Percentiles rank a stretch among this genome's conserved stretches.
Evolutionary conservation across 92 coral and sea anemone genomes (phyloP).

Genomic region (Hydrozoanthus gracilis): DNA sequence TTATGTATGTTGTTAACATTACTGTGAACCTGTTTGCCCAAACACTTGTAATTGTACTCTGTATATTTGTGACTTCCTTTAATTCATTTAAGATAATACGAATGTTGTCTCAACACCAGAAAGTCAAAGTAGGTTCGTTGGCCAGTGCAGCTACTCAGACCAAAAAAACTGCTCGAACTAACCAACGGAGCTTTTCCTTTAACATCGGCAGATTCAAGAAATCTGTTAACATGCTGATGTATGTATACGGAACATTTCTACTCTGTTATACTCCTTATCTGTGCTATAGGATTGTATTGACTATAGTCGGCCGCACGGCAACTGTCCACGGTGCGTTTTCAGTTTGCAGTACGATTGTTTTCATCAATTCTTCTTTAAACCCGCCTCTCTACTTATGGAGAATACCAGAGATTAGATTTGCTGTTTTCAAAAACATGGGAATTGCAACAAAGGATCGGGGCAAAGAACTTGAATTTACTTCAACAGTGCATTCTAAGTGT

Average conservation of each 20-base stretch:
- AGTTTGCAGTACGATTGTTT: constrained; percentile 37
- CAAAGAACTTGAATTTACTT: background rate
- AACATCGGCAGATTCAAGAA: constrained; percentile 28
- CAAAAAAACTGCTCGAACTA: background rate
- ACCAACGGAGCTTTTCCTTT: background rate
- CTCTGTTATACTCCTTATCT: constrained; percentile 38
- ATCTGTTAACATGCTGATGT: constrained; percentile 34
- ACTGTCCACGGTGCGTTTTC: constrained; percentile 32
- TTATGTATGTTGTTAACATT: background rate
- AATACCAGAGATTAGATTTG: constrained; percentile 33
- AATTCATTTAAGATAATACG: constrained; percentile 28
- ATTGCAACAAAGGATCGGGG: background rate
- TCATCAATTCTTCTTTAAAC: constrained; percentile 38
- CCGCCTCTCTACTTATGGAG: constrained; percentile 43
- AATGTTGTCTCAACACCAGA: constrained; percentile 3
- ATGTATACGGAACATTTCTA: constrained; percentile 30
- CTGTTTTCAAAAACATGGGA: constrained; percentile 7
- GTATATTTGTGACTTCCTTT: constrained; percentile 27
- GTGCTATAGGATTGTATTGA: constrained; percentile 19
- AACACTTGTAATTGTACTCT: constrained; percentile 12
- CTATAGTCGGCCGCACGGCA: constrained; percentile 22
- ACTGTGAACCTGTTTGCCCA: constrained; percentile 11
- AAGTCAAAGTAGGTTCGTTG: background rate
- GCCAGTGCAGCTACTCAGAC: background rate
- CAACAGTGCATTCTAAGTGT: background rate